A percentile compares a stretch with the other conserved stretches of the same genome.
Conservation (phyloP, 2,113 vertebrate species). For the Prolemur simus region DNA sequence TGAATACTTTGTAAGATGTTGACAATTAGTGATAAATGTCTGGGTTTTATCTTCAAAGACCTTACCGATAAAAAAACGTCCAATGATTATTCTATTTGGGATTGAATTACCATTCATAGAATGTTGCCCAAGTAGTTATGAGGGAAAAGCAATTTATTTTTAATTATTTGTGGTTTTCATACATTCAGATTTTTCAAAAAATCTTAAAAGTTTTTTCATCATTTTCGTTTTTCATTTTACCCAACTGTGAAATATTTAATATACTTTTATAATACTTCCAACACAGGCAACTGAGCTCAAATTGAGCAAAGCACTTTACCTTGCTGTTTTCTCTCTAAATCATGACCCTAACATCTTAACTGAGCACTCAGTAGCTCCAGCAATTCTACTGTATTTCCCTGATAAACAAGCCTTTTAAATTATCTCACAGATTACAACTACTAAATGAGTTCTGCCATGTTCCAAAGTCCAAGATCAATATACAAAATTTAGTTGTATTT, state of each 20-base stretch:
- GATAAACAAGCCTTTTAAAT: not conserved
- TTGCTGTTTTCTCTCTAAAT: not conserved
- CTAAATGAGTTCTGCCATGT: not conserved
- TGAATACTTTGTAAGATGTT: conserved; percentile 26
- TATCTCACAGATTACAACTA: not conserved
- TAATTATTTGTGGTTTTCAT: not conserved
- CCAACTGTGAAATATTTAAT: conserved; percentile 1
- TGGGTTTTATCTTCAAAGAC: conserved; percentile 25
- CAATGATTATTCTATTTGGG: not conserved
- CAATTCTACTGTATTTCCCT: not conserved
- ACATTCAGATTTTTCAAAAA: not conserved
- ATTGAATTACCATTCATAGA: not conserved
- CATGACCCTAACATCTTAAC: not conserved
- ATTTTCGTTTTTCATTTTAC: conserved; percentile 34
- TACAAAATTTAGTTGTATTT: not conserved
- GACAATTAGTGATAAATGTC: conserved; percentile 48
- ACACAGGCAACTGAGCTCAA: not conserved
- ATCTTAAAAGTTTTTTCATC: not conserved
- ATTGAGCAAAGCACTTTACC: not conserved
- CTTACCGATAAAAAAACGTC: not conserved
- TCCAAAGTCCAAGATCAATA: not conserved
- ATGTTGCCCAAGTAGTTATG: not conserved
- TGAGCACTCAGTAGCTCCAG: not conserved
- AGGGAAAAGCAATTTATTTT: not conserved
- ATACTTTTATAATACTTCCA: not conserved